These are phyloP conservation scores for Chelonoidis abingdonii DNA, from an alignment of 2,113 vertebrate genomes.

Conservation along the genomic window DNA sequence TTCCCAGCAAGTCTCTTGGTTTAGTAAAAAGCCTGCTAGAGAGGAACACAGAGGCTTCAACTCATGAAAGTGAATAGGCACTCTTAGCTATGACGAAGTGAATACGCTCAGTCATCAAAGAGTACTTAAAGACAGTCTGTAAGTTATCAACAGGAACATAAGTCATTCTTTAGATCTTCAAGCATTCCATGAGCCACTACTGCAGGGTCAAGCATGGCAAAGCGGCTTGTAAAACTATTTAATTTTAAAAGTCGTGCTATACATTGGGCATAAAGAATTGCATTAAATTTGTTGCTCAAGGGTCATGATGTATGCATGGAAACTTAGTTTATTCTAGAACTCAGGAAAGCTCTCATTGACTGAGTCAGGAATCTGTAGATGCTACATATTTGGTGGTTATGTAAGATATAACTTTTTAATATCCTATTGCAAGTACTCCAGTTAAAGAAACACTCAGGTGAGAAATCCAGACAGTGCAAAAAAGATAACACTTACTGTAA, in stretches of 20 bases:
- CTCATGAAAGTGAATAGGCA: conserved; percentile 28
- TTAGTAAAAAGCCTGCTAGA: not conserved
- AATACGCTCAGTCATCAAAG: conserved; percentile 41
- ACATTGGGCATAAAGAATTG: not conserved
- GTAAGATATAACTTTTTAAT: not conserved
- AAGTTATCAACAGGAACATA: conserved; percentile 28
- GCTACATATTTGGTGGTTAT: not conserved
- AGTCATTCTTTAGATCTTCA: conserved; percentile 15
- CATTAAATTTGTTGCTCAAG: not conserved
- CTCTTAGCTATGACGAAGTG: conserved; percentile 25
- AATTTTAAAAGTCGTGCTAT: not conserved
- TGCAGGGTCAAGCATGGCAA: not conserved
- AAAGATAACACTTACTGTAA: not conserved
- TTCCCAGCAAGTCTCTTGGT: conserved; percentile 20
- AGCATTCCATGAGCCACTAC: conserved; percentile 11
- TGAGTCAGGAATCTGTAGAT: not conserved
- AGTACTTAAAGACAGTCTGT: conserved; percentile 17
- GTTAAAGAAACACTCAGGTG: not conserved
- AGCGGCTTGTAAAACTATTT: not conserved
- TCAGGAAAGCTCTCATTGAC: not conserved
- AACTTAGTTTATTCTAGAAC: not conserved
- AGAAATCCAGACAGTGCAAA: conserved; percentile 6
- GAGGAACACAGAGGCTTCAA: not conserved
- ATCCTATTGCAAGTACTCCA: not conserved
- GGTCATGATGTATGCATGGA: not conserved